Base-by-base conservation (phyloP, 2,797 vertebrate species). In the Cichlasoma orientale region DNA sequence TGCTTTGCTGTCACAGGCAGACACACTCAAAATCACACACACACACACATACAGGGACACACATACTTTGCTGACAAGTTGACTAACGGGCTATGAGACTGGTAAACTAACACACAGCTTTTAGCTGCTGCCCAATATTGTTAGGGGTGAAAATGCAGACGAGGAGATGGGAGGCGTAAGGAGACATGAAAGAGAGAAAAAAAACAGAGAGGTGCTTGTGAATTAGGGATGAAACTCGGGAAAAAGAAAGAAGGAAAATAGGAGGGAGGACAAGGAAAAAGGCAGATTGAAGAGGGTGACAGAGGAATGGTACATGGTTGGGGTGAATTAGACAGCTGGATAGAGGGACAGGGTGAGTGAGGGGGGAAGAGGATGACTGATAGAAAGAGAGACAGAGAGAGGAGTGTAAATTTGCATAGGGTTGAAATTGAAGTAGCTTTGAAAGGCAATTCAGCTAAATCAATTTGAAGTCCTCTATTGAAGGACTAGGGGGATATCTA, bases 381-480 rank as follows among this genome's bases (percentile, higher is more conserved):
- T 38, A 25, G 78, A 78, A 27, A 55, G 54, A 52, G 12, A 85
- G 29, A 54, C 56, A 79, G 27, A 63, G 27, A 61, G 57, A 70
- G 70, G 56, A 70, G 80, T 90, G 74, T 81, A 88, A 75, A 94
- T 93, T 90, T 92, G 86, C 90, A 92, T 91, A 54, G 80, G 83
- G 89, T 82, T 91, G 89, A 92, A 91, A 92, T 85, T 91, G 87
- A 91, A 91, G 90, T 86, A 88, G 81, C 82, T 89, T 86, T 90
- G 86, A 91, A 93, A 94, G 88, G 86, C 89, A 90, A 90, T 91
- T 91, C 86, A 88, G 85, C 79, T 90, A 88, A 93, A 94, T 94
- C 92, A 92, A 93, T 92, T 91, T 91, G 79, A 91, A 90, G 89
- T 89, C 88, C 89, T 91, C 89, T 86, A 86, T 76, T 86, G 85